Evolutionary conservation across 2,888 invertebrate genomes (phyloP).

Genomic region (Mythimna albipuncta): DNA sequence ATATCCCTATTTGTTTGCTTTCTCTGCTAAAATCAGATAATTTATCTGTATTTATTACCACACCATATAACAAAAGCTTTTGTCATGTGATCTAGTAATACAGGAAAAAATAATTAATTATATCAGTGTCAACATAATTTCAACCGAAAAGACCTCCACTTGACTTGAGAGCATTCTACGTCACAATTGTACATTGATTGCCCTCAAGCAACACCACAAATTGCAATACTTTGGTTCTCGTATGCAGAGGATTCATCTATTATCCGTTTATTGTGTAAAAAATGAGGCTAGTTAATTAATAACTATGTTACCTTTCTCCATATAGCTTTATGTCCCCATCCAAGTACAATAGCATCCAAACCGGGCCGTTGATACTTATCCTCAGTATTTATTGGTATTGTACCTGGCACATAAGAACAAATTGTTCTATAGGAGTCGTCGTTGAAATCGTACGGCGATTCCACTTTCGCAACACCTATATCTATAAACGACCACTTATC

Average conservation of each 20-base stretch:
- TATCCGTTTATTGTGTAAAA: background rate
- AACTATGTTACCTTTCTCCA: slow-evolving; percentile 66
- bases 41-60: background rate
- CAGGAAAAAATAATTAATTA: background rate
- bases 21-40: too few relatives aligned
- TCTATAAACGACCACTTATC: slow-evolving; percentile 75
- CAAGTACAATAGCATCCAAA: slow-evolving; percentile 64
- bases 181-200: too few relatives aligned
- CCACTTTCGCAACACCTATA: slow-evolving; percentile 75
- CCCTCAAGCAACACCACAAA: background rate
- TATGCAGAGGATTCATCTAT: background rate
- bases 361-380: slow-evolving; percentile 60
- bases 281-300: background rate
- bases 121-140: background rate
- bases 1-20: too few relatives aligned
- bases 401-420: slow-evolving; percentile 69
- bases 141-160: background rate
- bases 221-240: background rate
- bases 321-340: slow-evolving; percentile 68
- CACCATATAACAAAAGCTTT: background rate
- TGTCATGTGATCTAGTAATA: background rate
- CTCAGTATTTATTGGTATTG: slow-evolving; percentile 69
- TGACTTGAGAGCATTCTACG: too few relatives aligned
- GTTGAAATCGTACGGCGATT: slow-evolving; percentile 67
- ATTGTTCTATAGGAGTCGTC: slow-evolving; percentile 36